phyloP scores from a whole-genome alignment of 2,888 invertebrate species.

The Mythimna vitellina region DNA sequence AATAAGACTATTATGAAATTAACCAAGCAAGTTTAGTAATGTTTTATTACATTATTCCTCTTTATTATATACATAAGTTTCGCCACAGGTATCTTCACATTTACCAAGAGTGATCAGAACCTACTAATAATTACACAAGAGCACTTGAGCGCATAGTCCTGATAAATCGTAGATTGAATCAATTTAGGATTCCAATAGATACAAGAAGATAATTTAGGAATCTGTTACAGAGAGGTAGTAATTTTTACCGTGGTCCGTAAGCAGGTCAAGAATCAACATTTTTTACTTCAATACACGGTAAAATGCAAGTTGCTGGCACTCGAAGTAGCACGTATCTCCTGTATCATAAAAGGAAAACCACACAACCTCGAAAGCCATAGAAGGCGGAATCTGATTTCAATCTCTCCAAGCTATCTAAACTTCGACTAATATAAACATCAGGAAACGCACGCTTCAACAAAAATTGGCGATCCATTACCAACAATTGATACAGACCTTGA shows the following conservation, averaged over 20 bases:
- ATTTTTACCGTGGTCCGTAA: slow-evolving; percentile 42
- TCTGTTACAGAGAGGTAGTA: slow-evolving; percentile 13
- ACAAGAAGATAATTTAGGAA: slow-evolving; percentile 12
- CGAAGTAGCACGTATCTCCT: slow-evolving; percentile 40
- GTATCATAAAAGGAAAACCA: slow-evolving; percentile 46
- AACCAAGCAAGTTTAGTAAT: not conserved
- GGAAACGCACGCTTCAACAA: slow-evolving; percentile 38
- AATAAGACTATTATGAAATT: not conserved
- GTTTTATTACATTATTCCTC: not conserved
- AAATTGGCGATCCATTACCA: slow-evolving; percentile 39
- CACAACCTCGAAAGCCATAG: slow-evolving; percentile 38
- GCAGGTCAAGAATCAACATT: slow-evolving; percentile 42
- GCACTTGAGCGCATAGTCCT: not conserved
- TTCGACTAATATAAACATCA: slow-evolving; percentile 13
- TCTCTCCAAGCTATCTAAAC: slow-evolving; percentile 10
- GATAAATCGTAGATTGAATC: not conserved
- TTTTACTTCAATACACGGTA: slow-evolving; percentile 44
- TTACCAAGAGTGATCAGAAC: not conserved
- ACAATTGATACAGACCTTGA: slow-evolving; percentile 47
- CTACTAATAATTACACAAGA: not conserved
- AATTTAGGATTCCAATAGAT: not conserved
- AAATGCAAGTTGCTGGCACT: slow-evolving; percentile 30
- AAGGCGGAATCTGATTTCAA: slow-evolving; percentile 17
- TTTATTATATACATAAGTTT: not conserved
- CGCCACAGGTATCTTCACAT: not conserved